Conservation (phyloP, 2,888 invertebrate species). For the Drosophila longiperda region DNA sequence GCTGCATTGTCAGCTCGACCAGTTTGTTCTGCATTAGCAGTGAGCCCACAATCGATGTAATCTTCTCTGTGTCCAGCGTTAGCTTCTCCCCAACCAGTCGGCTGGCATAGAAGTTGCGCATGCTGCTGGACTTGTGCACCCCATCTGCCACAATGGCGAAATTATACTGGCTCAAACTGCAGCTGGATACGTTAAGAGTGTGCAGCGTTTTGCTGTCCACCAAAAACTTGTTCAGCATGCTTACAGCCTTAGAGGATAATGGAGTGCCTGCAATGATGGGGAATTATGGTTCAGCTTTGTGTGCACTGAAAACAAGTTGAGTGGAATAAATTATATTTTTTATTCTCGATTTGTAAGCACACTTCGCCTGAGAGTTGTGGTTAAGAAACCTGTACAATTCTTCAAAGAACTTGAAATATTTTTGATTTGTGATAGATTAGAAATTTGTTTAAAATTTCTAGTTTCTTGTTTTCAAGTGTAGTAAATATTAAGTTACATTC, state of each 20-base stretch:
- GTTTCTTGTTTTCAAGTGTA: not conserved
- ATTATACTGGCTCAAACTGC: slow-evolving; percentile 77
- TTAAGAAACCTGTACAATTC: not conserved
- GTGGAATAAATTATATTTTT: not conserved
- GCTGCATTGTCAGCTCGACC: slow-evolving; percentile 73
- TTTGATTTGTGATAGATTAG: not conserved
- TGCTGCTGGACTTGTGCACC: slow-evolving; percentile 72
- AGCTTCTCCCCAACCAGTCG: slow-evolving; percentile 63
- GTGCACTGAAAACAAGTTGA: not conserved
- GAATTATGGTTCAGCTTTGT: not conserved
- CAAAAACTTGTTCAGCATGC: slow-evolving; percentile 65
- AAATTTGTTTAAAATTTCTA: not conserved
- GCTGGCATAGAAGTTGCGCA: slow-evolving; percentile 69
- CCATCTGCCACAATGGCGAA: slow-evolving; percentile 83
- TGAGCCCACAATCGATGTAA: slow-evolving; percentile 66
- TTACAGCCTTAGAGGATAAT: slow-evolving; percentile 46
- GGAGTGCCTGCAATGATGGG: slow-evolving; percentile 55
- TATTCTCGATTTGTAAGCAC: not conserved
- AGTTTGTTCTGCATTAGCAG: slow-evolving; percentile 81
- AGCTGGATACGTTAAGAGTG: slow-evolving; percentile 66
- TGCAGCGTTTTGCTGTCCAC: slow-evolving; percentile 57
- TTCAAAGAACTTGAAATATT: not conserved
- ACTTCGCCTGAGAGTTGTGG: not conserved
- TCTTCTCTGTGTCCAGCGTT: slow-evolving; percentile 77
- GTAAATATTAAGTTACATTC: not conserved